A percentile compares a stretch with the other conserved stretches of the same genome.
Evolutionary conservation across 2,888 invertebrate species (phyloP).

Genomic region (Cylloceria caligata): DNA sequence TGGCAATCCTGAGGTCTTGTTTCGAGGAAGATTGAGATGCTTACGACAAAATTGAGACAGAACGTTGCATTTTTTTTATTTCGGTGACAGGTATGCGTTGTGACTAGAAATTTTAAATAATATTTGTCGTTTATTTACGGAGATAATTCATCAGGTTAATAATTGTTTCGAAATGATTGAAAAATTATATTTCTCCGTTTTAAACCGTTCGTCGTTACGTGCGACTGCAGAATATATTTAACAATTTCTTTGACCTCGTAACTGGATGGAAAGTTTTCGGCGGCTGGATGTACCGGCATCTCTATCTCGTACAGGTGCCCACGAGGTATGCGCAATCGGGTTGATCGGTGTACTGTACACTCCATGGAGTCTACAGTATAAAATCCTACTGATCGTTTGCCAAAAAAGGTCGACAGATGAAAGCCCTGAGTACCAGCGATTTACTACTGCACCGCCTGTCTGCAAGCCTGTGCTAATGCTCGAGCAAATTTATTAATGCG

Average conservation of each 20-base stretch:
- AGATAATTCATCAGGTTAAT: too few relatives aligned
- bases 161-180: too few relatives aligned
- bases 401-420: background rate
- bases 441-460: background rate
- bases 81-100: too few relatives aligned
- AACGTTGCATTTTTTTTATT: too few relatives aligned
- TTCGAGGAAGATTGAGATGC: background rate
- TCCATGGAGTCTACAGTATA: constrained; percentile 2
- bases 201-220: background rate
- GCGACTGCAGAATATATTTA: constrained; percentile 17
- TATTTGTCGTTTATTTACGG: too few relatives aligned
- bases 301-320: constrained; percentile 23
- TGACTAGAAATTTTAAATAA: too few relatives aligned
- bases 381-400: background rate
- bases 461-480: constrained; percentile 1
- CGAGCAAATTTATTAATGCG: constrained; percentile 52
- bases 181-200: too few relatives aligned
- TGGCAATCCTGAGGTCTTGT: background rate
- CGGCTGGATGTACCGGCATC: constrained; percentile 56
- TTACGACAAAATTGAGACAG: too few relatives aligned
- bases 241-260: constrained; percentile 50
- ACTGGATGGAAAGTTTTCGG: constrained; percentile 62
- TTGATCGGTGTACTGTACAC: background rate
- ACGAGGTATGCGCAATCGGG: constrained; percentile 18
- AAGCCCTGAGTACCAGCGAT: background rate